Conservation (phyloP, 2,888 invertebrate species). For the Gibbula magus region DNA sequence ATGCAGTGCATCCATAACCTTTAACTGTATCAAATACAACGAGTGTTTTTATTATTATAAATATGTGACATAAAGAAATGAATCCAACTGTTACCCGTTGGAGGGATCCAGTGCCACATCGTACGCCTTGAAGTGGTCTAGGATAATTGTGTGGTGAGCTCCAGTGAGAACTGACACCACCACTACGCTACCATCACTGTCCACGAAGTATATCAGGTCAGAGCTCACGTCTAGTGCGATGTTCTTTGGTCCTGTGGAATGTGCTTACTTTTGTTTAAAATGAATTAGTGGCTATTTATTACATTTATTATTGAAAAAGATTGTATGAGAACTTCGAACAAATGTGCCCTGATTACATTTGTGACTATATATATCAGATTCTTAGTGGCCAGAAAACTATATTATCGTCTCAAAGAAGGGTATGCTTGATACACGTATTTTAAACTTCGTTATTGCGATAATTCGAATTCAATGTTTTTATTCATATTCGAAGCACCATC, state of each 20-base stretch:
- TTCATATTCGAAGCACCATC: not conserved
- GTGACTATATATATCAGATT: too few relatives aligned
- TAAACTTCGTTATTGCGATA: too few relatives aligned
- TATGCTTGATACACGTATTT: too few relatives aligned
- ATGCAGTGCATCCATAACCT: too few relatives aligned
- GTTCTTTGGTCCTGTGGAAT: conserved; percentile 12
- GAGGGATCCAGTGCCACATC: conserved; percentile 18
- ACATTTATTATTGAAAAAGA: too few relatives aligned
- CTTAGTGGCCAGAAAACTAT: too few relatives aligned
- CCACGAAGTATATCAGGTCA: conserved; percentile 23
- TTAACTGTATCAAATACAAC: too few relatives aligned
- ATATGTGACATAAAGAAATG: not conserved
- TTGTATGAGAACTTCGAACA: too few relatives aligned
- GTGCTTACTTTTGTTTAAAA: too few relatives aligned
- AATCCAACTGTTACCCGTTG: conserved; percentile 9
- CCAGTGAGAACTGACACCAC: not conserved
- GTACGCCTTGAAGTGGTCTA: not conserved
- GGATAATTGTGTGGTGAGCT: not conserved
- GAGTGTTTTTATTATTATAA: not conserved
- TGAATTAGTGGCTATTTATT: not conserved
- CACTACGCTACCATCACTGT: not conserved
- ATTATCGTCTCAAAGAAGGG: too few relatives aligned
- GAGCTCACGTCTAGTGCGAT: conserved; percentile 13
- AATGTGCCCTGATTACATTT: too few relatives aligned
- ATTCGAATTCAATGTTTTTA: not conserved